A percentile compares a stretch with the other conserved stretches of the same genome.
Conservation (phyloP, 1,140 invertebrate species). For the Onthophagus taurus region DNA sequence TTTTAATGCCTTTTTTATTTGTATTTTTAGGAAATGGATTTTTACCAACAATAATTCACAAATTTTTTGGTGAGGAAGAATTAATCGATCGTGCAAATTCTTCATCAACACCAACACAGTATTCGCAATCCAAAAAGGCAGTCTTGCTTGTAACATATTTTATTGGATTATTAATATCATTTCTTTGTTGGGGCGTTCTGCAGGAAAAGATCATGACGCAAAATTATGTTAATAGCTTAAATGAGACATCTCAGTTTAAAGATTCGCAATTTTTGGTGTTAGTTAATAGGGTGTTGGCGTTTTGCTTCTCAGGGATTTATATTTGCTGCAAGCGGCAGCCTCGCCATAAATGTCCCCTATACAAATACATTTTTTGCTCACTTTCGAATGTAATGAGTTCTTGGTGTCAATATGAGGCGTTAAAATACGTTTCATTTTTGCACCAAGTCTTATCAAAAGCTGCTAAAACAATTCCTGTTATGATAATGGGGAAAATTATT, state of each 20-base stretch:
- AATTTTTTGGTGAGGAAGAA: constrained; percentile 52
- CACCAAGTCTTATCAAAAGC: constrained; percentile 94
- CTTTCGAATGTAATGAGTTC: constrained; percentile 97
- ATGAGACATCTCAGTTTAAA: constrained; percentile 60
- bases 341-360: constrained; percentile 74
- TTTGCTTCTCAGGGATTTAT: constrained; percentile 54
- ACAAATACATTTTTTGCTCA: constrained; percentile 94
- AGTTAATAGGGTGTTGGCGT: constrained; percentile 82
- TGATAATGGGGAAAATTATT: constrained; percentile 95
- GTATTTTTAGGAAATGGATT: constrained; percentile 62
- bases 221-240: constrained; percentile 51
- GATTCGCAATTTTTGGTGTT: constrained; percentile 96
- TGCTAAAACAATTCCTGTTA: constrained; percentile 93
- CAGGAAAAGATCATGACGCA: constrained; percentile 91
- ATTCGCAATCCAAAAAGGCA: too few relatives aligned
- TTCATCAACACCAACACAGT: too few relatives aligned
- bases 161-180: constrained; percentile 78
- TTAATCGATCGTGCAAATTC: constrained; percentile 27
- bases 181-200: constrained; percentile 88
- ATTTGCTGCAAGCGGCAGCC: constrained; percentile 54
- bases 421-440: constrained; percentile 97
- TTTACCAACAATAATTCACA: constrained; percentile 45
- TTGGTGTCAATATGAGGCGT: constrained; percentile 99
- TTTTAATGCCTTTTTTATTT: too few relatives aligned
- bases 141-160: constrained; percentile 70